Evolutionary conservation across 2,113 vertebrate genomes (phyloP).

Genomic region (Choloepus hoffmanni): DNA sequence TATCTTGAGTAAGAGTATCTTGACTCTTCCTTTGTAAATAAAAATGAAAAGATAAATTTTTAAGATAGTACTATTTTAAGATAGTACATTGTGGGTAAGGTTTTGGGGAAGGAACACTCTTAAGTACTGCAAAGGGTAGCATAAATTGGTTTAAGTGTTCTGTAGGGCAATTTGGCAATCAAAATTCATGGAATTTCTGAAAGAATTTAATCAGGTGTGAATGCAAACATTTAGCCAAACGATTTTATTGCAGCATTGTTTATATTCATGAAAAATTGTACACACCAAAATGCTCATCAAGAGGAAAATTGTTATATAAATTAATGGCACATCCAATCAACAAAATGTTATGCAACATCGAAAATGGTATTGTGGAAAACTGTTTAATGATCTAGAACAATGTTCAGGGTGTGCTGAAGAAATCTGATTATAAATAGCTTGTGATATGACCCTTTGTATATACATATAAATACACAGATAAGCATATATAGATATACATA

Average conservation of each 20-base stretch:
- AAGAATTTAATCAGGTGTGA: not conserved
- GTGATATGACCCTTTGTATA: slow-evolving; percentile 35
- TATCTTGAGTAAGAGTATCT: too few relatives aligned
- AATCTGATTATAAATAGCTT: slow-evolving; percentile 51
- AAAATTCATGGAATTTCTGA: slow-evolving; percentile 35
- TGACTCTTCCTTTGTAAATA: slow-evolving; percentile 41
- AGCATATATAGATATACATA: not conserved
- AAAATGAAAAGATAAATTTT: not conserved
- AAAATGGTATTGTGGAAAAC: slow-evolving; percentile 18
- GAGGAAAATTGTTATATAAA: not conserved
- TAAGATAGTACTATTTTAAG: not conserved
- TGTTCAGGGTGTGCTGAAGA: slow-evolving; percentile 24
- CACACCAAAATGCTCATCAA: not conserved
- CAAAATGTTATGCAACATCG: slow-evolving; percentile 25
- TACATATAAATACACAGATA: not conserved
- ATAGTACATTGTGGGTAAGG: not conserved
- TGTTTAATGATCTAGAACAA: slow-evolving; percentile 32
- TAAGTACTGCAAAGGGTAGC: not conserved
- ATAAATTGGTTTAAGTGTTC: slow-evolving; percentile 22
- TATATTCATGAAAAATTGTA: not conserved
- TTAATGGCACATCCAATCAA: not conserved
- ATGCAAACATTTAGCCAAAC: not conserved
- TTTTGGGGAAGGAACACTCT: slow-evolving; percentile 33
- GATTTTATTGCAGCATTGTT: not conserved
- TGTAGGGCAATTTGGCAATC: slow-evolving; percentile 23